Evolutionary conservation across 2,113 vertebrate species (phyloP).

Genomic region (Trogon melanurus): DNA sequence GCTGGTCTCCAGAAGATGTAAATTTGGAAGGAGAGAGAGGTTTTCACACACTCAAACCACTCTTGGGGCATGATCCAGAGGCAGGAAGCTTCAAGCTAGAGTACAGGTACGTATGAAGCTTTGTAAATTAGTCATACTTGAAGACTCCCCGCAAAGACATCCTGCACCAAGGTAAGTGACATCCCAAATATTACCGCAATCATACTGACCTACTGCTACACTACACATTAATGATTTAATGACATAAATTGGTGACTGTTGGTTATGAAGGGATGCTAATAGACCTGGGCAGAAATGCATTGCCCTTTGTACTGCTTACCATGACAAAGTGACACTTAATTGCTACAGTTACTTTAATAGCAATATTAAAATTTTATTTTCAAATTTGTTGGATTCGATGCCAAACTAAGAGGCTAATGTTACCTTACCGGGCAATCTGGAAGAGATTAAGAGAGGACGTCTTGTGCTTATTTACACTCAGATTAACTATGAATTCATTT

Average conservation of each 20-base stretch:
- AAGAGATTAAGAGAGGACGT: not conserved
- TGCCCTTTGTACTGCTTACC: not conserved
- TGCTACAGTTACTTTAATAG: not conserved
- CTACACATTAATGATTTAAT: not conserved
- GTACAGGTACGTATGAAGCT: not conserved
- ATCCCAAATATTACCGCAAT: not conserved
- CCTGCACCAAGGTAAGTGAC: not conserved
- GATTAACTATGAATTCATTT: not conserved
- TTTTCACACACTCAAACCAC: not conserved
- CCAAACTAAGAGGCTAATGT: not conserved
- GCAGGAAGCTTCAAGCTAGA: not conserved
- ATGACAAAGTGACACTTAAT: not conserved
- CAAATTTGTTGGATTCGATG: not conserved
- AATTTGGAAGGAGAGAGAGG: not conserved
- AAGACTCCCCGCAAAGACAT: not conserved
- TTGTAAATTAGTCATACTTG: not conserved
- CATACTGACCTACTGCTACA: not conserved
- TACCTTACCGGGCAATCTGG: not conserved
- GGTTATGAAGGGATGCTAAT: not conserved
- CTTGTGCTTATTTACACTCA: not conserved
- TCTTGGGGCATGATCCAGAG: not conserved
- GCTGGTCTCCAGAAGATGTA: not conserved
- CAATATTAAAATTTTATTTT: not conserved
- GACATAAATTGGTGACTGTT: not conserved
- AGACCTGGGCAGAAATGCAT: not conserved